Conservation (phyloP, 1,140 invertebrate species). For the Zaprionus ornatus region DNA sequence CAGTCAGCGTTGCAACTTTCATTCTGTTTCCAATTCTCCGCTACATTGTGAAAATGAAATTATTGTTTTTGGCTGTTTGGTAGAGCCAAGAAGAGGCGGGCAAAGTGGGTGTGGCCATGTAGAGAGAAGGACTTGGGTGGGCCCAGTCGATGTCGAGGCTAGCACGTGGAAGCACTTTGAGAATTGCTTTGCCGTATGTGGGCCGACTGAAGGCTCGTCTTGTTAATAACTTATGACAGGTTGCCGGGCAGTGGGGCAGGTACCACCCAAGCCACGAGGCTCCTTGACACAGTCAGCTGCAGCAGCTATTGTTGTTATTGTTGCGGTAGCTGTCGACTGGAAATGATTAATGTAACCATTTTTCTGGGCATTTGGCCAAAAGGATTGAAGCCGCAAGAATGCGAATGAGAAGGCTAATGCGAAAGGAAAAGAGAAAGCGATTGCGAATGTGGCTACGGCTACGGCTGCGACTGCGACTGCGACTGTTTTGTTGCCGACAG, state of each 20-base stretch:
- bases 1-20: conserved; percentile 34
- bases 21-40: neutral
- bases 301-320: conserved; percentile 33
- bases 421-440: neutral
- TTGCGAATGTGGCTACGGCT: neutral
- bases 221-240: conserved; percentile 79
- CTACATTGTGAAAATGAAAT: conserved; percentile 13
- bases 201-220: conserved; percentile 63
- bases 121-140: neutral
- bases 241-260: conserved; percentile 18
- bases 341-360: conserved; percentile 74
- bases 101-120: neutral
- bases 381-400: conserved; percentile 59
- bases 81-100: neutral
- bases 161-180: conserved; percentile 62
- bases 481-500: conserved; percentile 3
- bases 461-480: neutral
- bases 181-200: conserved; percentile 63
- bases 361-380: conserved; percentile 64
- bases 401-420: conserved; percentile 14
- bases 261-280: conserved; percentile 12
- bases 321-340: conserved; percentile 23
- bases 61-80: conserved; percentile 52
- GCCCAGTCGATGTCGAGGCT: conserved; percentile 10
- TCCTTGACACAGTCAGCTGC: conserved; percentile 40